Evolutionary conservation across 2,113 vertebrate species (phyloP).

Genomic region (Sterna hirundo): DNA sequence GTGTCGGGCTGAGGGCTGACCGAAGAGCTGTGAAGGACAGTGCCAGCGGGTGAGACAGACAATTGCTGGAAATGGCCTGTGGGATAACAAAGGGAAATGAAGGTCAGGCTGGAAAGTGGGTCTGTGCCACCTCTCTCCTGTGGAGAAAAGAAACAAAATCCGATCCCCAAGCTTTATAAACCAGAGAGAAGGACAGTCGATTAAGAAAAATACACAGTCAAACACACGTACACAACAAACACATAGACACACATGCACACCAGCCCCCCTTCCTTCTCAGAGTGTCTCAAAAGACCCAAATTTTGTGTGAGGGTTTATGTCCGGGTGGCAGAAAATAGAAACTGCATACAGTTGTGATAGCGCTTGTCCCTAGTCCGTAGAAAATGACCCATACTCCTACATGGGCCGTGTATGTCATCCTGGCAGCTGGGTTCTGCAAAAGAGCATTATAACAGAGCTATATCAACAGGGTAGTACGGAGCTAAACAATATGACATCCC

Average conservation of each 20-base stretch:
- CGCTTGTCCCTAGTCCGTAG: background rate
- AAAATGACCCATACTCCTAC: background rate
- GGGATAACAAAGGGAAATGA: background rate
- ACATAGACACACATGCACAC: rapidly evolving
- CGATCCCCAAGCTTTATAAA: background rate
- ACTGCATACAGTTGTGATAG: background rate
- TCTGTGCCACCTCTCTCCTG: background rate
- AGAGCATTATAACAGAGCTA: background rate
- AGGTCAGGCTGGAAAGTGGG: background rate
- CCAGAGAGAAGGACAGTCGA: background rate
- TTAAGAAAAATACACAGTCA: background rate
- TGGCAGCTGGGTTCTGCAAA: background rate
- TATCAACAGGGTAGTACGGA: background rate
- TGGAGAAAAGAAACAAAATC: background rate
- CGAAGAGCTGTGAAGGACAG: background rate
- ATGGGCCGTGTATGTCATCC: rapidly evolving
- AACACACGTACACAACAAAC: too few species aligned
- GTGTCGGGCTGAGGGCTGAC: background rate
- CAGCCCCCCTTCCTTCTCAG: background rate
- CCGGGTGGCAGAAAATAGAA: background rate
- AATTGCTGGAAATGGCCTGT: rapidly evolving
- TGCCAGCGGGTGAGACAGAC: background rate
- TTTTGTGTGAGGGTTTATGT: background rate
- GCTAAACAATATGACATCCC: background rate
- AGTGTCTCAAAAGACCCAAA: background rate